These are phyloP conservation scores for Calephelis perditalis DNA, from an alignment of 2,888 invertebrate species.

Conservation along the genomic window DNA sequence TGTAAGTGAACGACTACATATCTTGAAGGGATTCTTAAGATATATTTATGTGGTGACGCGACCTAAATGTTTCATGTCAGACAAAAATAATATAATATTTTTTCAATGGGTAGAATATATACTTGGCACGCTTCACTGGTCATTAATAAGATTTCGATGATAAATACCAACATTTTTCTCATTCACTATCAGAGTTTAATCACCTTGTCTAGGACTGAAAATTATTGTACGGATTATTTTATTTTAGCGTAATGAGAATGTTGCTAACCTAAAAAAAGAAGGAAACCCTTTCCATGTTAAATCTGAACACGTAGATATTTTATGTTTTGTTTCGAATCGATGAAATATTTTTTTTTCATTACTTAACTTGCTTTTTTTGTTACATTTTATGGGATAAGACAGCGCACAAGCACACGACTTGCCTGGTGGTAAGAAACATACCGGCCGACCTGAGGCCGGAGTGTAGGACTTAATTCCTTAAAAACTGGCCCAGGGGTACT, in stretches of 20 bases:
- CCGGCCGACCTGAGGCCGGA: too few species aligned
- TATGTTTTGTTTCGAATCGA: too few species aligned
- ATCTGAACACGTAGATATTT: too few species aligned
- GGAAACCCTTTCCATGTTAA: too few species aligned
- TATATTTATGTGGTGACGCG: background rate
- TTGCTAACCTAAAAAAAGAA: background rate
- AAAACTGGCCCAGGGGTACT: too few species aligned
- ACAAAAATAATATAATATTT: slow-evolving; percentile 8
- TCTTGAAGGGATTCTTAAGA: background rate
- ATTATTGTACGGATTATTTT: background rate
- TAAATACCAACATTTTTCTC: background rate
- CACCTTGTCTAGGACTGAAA: background rate
- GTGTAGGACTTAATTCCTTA: too few species aligned
- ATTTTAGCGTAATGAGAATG: background rate
- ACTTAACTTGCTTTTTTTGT: too few species aligned
- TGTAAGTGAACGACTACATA: too few species aligned
- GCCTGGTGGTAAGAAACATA: too few species aligned
- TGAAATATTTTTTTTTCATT: too few species aligned
- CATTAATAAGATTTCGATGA: slow-evolving; percentile 1
- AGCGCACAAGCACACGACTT: too few species aligned
- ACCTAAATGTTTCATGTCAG: slow-evolving; percentile 10
- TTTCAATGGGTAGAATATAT: slow-evolving; percentile 3
- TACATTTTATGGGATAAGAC: too few species aligned
- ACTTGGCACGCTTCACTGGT: slow-evolving; percentile 1
- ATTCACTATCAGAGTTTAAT: background rate